Evolutionary conservation across 2,888 invertebrate species (phyloP), one percentile per base, ranked within the genome.

Genomic region (Cheilosia vulpina): DNA sequence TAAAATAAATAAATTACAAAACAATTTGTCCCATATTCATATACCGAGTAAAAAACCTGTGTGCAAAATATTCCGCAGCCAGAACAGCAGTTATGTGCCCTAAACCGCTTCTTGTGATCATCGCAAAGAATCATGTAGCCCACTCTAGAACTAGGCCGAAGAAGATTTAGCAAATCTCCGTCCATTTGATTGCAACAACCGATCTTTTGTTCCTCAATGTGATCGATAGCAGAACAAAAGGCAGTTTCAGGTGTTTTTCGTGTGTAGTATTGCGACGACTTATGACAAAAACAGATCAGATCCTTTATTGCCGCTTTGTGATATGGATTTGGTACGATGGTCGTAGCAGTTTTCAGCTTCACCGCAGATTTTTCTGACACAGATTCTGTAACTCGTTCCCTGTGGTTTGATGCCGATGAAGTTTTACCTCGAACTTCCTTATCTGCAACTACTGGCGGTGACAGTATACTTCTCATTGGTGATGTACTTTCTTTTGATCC

Each of bases 1-100:
- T 96, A 92, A 45, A 89, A 88, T 17, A 21, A 38, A 58, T 3
- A 38, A 47, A 38, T 21, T 31, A 2, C 0, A 57, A 57, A 4
- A 31, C 5, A 0, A 45, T n/a, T 45, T 2, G 11, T 43, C 45
- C 71, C 1, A 21, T 4, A 24, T 13, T 13, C 19, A 2, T 6
- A 15, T 52, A 11, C 0, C 2, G 43, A 19, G 7, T 11, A 47
- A 83, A 87, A 88, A 89, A 96, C 96, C 94, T 97, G 97, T 6
- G 97, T 96, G 90, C 98, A 98, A 91, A 97, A 98, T 66, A 97
- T 93, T 6, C 98, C 97, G 92, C 98, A 98, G 1, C 96, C 95
- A 0, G 98, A 96, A 90, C 98, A 98, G 91, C 97, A 97, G 91
- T 97, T 97, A 92, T 98, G 98, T 45, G 94, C 92, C 15, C 94